Conservation (phyloP, 2,888 invertebrate genomes). For the Hymenopus coronatus region DNA sequence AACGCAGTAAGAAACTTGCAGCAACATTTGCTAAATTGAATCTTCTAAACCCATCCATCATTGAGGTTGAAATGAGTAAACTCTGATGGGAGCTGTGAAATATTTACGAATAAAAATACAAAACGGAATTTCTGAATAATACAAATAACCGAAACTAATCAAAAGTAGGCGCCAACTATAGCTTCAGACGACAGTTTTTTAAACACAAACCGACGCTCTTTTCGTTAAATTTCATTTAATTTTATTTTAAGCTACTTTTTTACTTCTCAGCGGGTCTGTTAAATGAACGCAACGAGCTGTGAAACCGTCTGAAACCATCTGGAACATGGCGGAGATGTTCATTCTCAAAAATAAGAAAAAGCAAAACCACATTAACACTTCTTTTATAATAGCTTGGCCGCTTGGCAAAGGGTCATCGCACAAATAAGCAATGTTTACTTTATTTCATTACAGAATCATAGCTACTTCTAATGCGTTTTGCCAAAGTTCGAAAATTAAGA, state of each 20-base stretch:
- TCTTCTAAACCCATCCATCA: too few relatives aligned
- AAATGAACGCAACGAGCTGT: not conserved
- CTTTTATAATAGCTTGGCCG: not conserved
- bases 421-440: too few relatives aligned
- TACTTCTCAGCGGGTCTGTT: not conserved
- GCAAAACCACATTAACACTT: not conserved
- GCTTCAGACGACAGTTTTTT: not conserved
- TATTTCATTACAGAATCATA: too few relatives aligned
- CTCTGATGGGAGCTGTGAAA: too few relatives aligned
- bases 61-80: too few relatives aligned
- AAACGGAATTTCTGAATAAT: not conserved
- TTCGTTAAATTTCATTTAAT: not conserved
- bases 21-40: too few relatives aligned
- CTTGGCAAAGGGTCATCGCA: too few relatives aligned
- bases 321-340: not conserved
- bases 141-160: not conserved
- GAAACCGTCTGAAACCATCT: not conserved
- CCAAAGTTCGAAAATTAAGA: too few relatives aligned
- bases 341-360: not conserved
- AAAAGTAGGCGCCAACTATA: not conserved
- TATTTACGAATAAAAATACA: not conserved
- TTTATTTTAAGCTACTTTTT: not conserved
- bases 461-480: too few relatives aligned
- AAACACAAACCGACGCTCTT: not conserved
- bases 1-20: too few relatives aligned